A percentile compares a stretch with the other conserved stretches of the same genome.
Evolutionary conservation across 2,888 invertebrate genomes (phyloP).

Genomic region (Rhamnusium bicolor): DNA sequence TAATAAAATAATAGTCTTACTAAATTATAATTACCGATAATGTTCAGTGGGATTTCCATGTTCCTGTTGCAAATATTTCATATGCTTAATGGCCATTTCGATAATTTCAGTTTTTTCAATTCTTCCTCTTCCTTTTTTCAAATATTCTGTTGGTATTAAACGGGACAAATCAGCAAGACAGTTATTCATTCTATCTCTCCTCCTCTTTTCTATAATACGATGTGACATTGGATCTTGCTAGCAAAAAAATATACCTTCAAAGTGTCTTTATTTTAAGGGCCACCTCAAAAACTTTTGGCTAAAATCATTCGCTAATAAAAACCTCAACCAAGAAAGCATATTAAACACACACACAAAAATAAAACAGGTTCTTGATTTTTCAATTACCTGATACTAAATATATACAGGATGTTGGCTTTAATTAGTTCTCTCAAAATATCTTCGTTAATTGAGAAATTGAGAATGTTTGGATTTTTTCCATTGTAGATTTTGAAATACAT

Average conservation of each 20-base stretch:
- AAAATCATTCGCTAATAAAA: constrained; percentile 45
- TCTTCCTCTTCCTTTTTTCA: constrained; percentile 95
- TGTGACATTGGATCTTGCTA: constrained; percentile 98
- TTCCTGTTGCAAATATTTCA: constrained; percentile 89
- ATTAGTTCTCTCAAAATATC: too few species aligned
- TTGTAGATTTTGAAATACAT: too few species aligned
- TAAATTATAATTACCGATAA: constrained; percentile 60
- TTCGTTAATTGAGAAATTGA: too few species aligned
- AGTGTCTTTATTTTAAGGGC: constrained; percentile 44
- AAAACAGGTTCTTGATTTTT: background rate
- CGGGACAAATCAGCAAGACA: constrained; percentile 94
- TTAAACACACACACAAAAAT: constrained; percentile 1
- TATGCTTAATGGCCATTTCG: constrained; percentile 96
- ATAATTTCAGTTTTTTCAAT: constrained; percentile 99
- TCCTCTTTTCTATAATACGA: constrained; percentile 95
- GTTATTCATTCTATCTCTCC: constrained; percentile 97
- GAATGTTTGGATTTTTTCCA: too few species aligned
- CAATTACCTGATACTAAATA: background rate
- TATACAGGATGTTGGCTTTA: too few species aligned
- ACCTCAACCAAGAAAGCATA: constrained; percentile 11
- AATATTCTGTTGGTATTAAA: constrained; percentile 92
- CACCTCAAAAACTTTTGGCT: constrained; percentile 44
- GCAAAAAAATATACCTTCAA: constrained; percentile 49
- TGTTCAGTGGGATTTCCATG: constrained; percentile 67
- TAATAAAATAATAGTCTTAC: background rate